Evolutionary conservation across 2,797 vertebrate species (phyloP), one percentile per base, ranked within the genome.

Genomic region (Manis javanica): DNA sequence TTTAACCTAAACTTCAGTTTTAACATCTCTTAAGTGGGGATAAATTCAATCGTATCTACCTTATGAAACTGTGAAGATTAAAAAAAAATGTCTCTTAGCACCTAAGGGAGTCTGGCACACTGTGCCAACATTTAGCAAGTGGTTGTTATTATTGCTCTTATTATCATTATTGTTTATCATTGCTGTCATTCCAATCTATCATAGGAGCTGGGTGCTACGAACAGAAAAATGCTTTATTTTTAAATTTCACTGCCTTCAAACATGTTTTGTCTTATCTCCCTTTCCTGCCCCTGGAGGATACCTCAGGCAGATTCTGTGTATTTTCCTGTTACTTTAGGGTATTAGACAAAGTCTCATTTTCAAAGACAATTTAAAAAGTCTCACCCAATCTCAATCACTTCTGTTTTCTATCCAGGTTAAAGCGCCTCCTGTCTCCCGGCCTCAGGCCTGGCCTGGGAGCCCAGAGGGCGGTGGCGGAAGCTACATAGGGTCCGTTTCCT

Each of bases 151-250:
- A 61, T 90, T 94, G 53, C 31, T 42, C 7, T 37, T 69, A 37
- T 29, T 66, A 61, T 79, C 49, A 9, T 94, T 64, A 31, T 57
- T 90, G 46, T 87, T 87, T 85, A 37, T 69, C 85, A 82, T 79
- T 96, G 34, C 24, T 53, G 31, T 74, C 39, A 13, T 87, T 66
- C 74, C 69, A 88, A 21, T 88, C 85, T 86, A 78, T 94, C 84
- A 75, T n/a, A 59, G 26, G 53, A 66, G n/a, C 75, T 90, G 66
- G 39, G 34, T 72, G 57, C 85, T 90, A 39, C 31, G 92, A 88
- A 93, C 68, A 93, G 93, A 34, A 91, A 97, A 75, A 24, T 29
- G 57, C 59, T 96, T 95, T 90, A 61, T 89, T 93, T 83, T 96
- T n/a, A 86, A 79, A 88, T 86, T 86, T 57, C 31, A 16, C 55